Evolutionary conservation across 2,113 vertebrate genomes (phyloP).

Genomic region (Anhinga anhinga): DNA sequence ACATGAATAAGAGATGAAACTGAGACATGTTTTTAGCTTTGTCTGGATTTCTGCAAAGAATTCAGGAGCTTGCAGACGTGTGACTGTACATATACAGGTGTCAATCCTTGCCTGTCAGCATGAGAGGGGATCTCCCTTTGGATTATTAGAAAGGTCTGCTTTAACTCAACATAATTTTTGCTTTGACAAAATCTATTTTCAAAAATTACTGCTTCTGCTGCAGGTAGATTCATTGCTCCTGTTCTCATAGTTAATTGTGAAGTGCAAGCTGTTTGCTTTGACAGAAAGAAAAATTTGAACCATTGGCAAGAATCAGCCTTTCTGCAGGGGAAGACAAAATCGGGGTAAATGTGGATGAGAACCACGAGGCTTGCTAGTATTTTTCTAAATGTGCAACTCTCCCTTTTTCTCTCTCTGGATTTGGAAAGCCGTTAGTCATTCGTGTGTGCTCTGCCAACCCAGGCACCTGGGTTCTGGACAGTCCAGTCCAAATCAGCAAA

Average conservation of each 20-base stretch:
- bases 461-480: neutral
- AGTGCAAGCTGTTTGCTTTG: neutral
- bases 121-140: neutral
- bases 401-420: neutral
- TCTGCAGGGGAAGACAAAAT: neutral
- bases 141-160: neutral
- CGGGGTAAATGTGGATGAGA: neutral
- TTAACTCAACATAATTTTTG: neutral
- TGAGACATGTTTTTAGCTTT: neutral
- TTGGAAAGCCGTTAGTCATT: constrained; percentile 34
- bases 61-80: neutral
- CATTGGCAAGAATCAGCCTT: neutral
- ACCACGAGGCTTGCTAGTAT: neutral
- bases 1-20: neutral
- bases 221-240: neutral
- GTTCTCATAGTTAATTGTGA: neutral
- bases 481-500: neutral
- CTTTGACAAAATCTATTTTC: neutral
- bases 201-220: neutral
- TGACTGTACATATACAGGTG: neutral
- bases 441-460: neutral
- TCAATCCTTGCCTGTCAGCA: neutral
- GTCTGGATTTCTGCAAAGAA: neutral
- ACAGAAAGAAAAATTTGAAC: neutral
- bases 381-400: neutral